phyloP scores from a whole-genome alignment of 1,140 invertebrate genomes.

The Saxidomus purpurata region DNA sequence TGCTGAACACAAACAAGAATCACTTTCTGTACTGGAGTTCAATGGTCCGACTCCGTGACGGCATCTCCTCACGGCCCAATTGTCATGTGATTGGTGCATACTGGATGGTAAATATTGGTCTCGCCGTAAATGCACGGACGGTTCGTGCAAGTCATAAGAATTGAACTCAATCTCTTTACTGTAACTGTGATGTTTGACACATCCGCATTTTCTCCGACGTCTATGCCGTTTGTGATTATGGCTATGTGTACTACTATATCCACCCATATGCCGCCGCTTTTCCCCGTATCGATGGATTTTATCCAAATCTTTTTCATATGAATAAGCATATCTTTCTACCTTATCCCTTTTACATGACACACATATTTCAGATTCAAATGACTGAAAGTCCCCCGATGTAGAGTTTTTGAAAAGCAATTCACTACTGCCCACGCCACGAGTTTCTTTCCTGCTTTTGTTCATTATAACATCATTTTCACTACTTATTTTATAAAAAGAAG shows the following conservation, averaged over 20 bases:
- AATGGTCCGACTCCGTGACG: not conserved
- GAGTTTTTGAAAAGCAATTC: not conserved
- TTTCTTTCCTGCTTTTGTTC: not conserved
- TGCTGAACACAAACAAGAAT: constrained; percentile 17
- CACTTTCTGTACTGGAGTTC: constrained; percentile 52
- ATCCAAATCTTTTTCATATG: constrained; percentile 24
- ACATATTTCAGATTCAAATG: constrained; percentile 34
- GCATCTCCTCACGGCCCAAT: not conserved
- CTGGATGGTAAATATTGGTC: not conserved
- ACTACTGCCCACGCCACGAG: not conserved
- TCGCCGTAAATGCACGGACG: not conserved
- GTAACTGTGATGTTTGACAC: constrained; percentile 1
- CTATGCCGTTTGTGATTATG: constrained; percentile 9
- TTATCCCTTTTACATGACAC: not conserved
- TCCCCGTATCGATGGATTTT: not conserved
- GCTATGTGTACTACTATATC: not conserved
- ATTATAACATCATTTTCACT: not conserved
- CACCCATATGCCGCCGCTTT: not conserved
- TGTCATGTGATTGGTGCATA: not conserved
- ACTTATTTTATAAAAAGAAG: constrained; percentile 48
- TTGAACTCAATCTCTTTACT: not conserved
- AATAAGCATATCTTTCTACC: constrained; percentile 2
- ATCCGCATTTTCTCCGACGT: not conserved
- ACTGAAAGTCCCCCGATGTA: constrained; percentile 1
- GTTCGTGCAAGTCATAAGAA: not conserved